These are phyloP conservation scores for Silurus aristotelis DNA, from an alignment of 2,797 vertebrate genomes.

Conservation along the genomic window DNA sequence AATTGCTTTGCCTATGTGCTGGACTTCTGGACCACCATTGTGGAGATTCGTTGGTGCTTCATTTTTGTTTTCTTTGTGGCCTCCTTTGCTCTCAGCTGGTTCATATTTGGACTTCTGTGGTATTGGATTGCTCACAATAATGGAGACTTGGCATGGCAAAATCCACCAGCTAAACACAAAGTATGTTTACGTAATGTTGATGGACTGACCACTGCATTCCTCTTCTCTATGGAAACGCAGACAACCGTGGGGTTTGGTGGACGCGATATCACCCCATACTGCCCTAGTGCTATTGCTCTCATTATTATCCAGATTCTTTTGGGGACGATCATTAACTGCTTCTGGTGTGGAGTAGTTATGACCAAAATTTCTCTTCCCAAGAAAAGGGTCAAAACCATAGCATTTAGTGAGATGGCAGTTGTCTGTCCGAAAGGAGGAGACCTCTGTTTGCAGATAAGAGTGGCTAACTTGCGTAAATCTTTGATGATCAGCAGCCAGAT, in stretches of 20 bases:
- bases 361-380: conserved; percentile 82
- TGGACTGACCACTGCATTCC: conserved; percentile 74
- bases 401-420: conserved; percentile 78
- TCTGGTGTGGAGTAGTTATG: conserved; percentile 82
- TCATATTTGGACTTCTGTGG: conserved; percentile 36
- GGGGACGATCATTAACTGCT: conserved; percentile 81
- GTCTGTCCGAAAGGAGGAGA: conserved; percentile 76
- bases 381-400: conserved; percentile 80
- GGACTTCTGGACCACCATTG: conserved; percentile 40
- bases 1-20: conserved; percentile 24
- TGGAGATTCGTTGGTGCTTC: conserved; percentile 38
- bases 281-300: conserved; percentile 76
- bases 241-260: conserved; percentile 81
- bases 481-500: conserved; percentile 80
- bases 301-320: conserved; percentile 78
- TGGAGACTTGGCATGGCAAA: conserved; percentile 34
- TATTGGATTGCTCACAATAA: conserved; percentile 34
- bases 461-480: conserved; percentile 82
- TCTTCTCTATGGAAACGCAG: conserved; percentile 83
- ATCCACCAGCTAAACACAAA: not conserved
- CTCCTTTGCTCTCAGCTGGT: conserved; percentile 43
- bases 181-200: conserved; percentile 14
- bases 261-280: conserved; percentile 78
- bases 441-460: conserved; percentile 78
- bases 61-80: conserved; percentile 26